These are phyloP conservation scores for Styela clava DNA, from an alignment of 23 tunicate genomes.

Conservation along the genomic window DNA sequence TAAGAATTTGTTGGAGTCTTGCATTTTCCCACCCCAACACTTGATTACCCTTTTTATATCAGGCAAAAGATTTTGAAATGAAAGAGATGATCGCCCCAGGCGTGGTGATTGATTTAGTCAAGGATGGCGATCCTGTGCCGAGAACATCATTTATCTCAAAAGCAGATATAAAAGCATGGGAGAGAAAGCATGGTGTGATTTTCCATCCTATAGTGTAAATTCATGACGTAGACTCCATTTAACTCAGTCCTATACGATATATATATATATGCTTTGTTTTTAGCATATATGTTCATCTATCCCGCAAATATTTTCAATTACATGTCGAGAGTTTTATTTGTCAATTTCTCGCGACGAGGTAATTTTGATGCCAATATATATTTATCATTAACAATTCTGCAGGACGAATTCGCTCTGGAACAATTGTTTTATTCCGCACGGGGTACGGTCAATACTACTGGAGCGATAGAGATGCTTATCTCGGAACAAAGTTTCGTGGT, in stretches of 20 bases:
- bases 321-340: no score
- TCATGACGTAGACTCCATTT: no score
- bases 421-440: background rate
- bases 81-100: background rate
- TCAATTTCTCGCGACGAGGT: no score
- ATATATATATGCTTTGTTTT: no score
- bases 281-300: no score
- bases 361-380: no score
- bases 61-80: background rate
- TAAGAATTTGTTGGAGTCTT: no score
- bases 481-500: background rate
- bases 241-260: no score
- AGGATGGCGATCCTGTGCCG: background rate
- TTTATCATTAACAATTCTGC: background rate
- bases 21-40: no score
- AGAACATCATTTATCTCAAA: background rate
- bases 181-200: background rate
- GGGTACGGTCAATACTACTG: background rate
- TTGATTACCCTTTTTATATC: no score
- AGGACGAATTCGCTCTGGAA: background rate
- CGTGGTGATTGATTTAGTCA: background rate
- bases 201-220: no score
- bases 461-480: background rate
- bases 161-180: background rate
- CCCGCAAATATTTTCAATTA: no score